Evolutionary conservation across 2,797 vertebrate genomes (phyloP).

Genomic region (Crenuchus spilurus): DNA sequence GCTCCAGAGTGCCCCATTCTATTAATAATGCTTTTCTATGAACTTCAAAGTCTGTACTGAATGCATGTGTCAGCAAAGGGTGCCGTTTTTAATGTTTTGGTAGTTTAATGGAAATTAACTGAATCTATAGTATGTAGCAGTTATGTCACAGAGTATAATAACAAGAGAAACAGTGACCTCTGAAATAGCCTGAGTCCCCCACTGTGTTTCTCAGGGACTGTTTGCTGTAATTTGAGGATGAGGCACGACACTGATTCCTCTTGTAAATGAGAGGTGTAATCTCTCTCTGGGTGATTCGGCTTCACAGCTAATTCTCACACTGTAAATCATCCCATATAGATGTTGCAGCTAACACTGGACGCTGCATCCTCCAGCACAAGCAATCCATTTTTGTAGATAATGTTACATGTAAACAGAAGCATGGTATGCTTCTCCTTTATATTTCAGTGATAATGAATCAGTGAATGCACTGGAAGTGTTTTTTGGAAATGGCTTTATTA

Average conservation of each 20-base stretch:
- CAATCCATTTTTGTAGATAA: neutral
- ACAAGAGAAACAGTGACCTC: neutral
- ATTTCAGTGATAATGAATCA: neutral
- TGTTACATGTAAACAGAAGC: neutral
- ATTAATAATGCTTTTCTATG: no score
- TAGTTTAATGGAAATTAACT: no score
- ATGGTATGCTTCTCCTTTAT: neutral
- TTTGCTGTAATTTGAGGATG: slow-evolving; percentile 15
- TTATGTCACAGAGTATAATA: neutral
- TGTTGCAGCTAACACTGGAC: neutral
- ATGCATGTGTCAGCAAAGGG: no score
- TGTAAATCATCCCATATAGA: slow-evolving; percentile 16
- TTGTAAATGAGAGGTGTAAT: slow-evolving; percentile 3
- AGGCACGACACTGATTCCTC: slow-evolving; percentile 14
- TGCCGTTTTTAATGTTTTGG: no score
- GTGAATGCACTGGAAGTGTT: neutral
- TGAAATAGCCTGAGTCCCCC: neutral
- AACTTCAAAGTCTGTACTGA: no score
- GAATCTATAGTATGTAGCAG: no score
- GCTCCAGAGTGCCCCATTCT: no score
- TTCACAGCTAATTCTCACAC: slow-evolving; percentile 18
- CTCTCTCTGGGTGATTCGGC: slow-evolving; percentile 9
- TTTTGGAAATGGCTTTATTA: neutral
- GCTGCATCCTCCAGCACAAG: neutral
- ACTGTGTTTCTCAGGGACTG: neutral